Evolutionary conservation across 2,113 vertebrate genomes (phyloP), one percentile per base, ranked within the genome.

Genomic region (Chamaetylas fuelleborni): DNA sequence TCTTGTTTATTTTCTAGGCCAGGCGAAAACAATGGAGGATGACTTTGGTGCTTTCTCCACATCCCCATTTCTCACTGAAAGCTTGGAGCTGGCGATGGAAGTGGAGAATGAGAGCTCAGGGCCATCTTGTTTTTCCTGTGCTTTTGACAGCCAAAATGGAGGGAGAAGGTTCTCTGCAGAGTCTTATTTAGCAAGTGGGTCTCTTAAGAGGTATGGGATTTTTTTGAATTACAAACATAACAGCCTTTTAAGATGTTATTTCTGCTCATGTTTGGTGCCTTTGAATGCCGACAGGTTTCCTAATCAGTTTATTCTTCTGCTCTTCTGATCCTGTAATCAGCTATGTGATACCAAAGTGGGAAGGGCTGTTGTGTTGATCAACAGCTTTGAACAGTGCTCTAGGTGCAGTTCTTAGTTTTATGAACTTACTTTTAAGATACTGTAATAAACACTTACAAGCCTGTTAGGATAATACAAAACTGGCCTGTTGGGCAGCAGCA

Each of bases 101-200:
- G 95, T 97, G 92, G 98, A 98, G 23, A 95, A 96, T 11, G 96
- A 96, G 17, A 96, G 93, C 89, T 94, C 97, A 57, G 98, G 51
- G 14, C 98, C 95, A 0, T 97, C 98, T 22, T 98, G 96, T 88
- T 99, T 99, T 96, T 98, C 98, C 51, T 99, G 99, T 95, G 98
- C 95, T 78, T 97, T 97, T 58, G 97, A 97, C 66, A 95, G 81
- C 73, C 97, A 96, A 58, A 98, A 95, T 58, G 97, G 97, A 61
- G 92, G 97, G 31, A 97, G 94, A 73, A 57, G 56, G 8, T 98
- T 99, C 58, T 98, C 98, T 64, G 25, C 97, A 28, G 98, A 99
- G 11, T 98, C 99, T 47, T 99, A 99, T 56, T 90, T 98, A 69
- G 96, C 97, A 64, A 98, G 98, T 85, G 99, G 99, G 11, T 98